Evolutionary conservation across 37 sponge, comb jelly and placozoan species (phyloP).

Genomic region (Aphrocallistes beatrix): DNA sequence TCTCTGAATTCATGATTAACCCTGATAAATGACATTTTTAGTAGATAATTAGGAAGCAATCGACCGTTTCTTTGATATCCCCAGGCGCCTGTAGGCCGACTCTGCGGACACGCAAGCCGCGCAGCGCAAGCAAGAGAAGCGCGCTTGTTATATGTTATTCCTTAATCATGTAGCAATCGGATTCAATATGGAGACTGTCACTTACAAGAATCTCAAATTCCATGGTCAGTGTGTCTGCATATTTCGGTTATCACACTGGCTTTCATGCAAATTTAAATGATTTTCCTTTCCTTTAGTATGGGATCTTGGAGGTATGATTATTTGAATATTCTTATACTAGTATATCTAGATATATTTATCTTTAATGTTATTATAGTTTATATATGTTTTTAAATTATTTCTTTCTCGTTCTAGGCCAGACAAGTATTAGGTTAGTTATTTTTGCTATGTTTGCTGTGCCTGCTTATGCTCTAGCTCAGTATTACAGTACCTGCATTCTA

Average conservation of each 20-base stretch:
- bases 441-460: neutral
- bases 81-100: too few relatives aligned
- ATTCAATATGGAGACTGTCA: slow-evolving; percentile 96
- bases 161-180: slow-evolving; percentile 88
- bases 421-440: slow-evolving; percentile 78
- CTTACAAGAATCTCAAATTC: slow-evolving; percentile 93
- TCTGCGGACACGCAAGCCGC: too few relatives aligned
- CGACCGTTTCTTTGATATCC: too few relatives aligned
- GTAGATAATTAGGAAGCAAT: neutral
- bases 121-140: too few relatives aligned
- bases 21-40: neutral
- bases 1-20: neutral
- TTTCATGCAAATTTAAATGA: neutral
- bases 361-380: neutral
- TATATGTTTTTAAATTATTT: neutral
- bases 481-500: too few relatives aligned
- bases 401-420: slow-evolving; percentile 38
- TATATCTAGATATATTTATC: neutral
- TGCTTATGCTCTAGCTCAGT: too few relatives aligned
- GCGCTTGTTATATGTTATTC: too few relatives aligned
- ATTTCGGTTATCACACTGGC: neutral
- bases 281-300: slow-evolving; percentile 47
- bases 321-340: neutral
- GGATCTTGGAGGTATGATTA: slow-evolving; percentile 64
- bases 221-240: slow-evolving; percentile 51